Evolutionary conservation across 2,888 invertebrate species (phyloP), one percentile per base, ranked within the genome.

Genomic region (Tromatobia lineatoria): DNA sequence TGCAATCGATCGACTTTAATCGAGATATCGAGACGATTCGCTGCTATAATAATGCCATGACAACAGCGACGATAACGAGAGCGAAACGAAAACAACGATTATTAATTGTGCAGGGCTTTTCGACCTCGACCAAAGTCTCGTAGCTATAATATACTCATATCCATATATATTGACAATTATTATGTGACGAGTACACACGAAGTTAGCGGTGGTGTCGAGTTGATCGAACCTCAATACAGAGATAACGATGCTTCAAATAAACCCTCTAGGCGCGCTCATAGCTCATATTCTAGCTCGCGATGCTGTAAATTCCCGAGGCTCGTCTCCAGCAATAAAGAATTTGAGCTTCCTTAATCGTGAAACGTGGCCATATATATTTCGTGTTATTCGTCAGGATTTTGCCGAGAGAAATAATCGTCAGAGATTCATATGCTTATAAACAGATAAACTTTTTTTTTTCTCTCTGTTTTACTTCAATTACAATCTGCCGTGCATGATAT

Each of bases 1-100:
- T 20, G 15, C 66, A 15, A 82, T 70, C 70, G 78, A 82, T 74
- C 61, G 59, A 25, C 50, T 79, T 69, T 61, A 70, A 82, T 82
- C 78, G 82, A 61, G 54, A 42, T 54, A 79, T 79, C 64, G 78
- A 70, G 59, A 57, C 78, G 78, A 73, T 13, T 73, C 59, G 50
- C 29, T 45, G 73, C 20, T 52, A 50, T 42, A 57, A 50, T 42
- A 57, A 71, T 47, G 45, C 25, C 38, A 57, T 29, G 15, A 20
- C 50, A 34, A 25, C 8, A 66, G 11, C 29, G 54, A 42, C 18
- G 42, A 50, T 15, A 50, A 67, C 50, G 18, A 34, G 29, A 67
- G 10, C 54, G 54, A 57, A 42, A 2, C 18, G 45, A 34, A 57
- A 29, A 25, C 13, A 29, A 29, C 6, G 25, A 59, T 59, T 57